Evolutionary conservation across 2,797 vertebrate species (phyloP).

Genomic region (Megaceryle alcyon): DNA sequence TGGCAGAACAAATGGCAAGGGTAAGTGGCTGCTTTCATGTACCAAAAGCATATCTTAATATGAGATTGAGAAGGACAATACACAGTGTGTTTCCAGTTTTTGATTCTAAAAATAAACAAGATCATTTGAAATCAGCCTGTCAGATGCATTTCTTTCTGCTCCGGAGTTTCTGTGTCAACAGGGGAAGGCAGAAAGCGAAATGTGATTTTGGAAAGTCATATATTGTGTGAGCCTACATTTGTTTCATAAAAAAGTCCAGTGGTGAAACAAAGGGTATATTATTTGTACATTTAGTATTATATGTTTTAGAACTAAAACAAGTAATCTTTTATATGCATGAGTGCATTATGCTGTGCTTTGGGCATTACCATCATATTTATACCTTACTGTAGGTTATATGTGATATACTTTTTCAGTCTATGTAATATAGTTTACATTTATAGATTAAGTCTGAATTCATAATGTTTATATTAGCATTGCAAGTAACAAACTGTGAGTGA

Average conservation of each 20-base stretch:
- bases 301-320: background rate
- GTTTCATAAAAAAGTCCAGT: background rate
- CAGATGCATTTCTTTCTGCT: background rate
- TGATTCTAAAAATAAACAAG: background rate
- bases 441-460: background rate
- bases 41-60: background rate
- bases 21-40: constrained; percentile 72
- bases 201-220: background rate
- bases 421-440: background rate
- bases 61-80: background rate
- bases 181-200: background rate
- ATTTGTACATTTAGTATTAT: background rate
- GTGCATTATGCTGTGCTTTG: background rate
- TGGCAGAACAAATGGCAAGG: constrained; percentile 91
- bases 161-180: background rate
- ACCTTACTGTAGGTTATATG: background rate
- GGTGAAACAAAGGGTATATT: background rate
- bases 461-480: background rate
- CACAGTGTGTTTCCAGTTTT: background rate
- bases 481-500: background rate
- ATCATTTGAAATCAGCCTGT: background rate
- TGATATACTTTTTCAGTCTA: background rate
- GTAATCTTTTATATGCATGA: background rate
- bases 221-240: background rate
- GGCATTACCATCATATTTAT: background rate